Evolutionary conservation across 2,888 invertebrate genomes (phyloP), one percentile per base, ranked within the genome.

Genomic region (Caenorhabditis japonica): DNA sequence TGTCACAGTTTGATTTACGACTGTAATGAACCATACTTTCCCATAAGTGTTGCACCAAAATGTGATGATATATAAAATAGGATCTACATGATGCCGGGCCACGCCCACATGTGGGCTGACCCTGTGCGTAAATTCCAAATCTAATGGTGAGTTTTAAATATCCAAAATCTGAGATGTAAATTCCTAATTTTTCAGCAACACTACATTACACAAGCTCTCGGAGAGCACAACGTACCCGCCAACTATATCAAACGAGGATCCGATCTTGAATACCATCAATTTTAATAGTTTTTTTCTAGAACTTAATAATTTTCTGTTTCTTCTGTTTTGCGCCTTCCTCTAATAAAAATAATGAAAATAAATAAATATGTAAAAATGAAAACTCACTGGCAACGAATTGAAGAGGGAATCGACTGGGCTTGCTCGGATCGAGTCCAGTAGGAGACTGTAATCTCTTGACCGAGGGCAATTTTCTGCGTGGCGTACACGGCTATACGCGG

Each of bases 401-500:
- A 7, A 10, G 30, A 30, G 30, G 30, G 5, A n/a, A n/a, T n/a
- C n/a, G n/a, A n/a, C n/a, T n/a, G n/a, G n/a, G n/a, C n/a, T 19
- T 21, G 43, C n/a, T 30, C 30, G 7, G 7, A 7, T 5, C 7
- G 7, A 12, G 19, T 15, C 44, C 44, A 69, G 13, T 69, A 69
- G 10, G 47, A 17, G 0, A 58, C 4, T 0, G 47, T 58, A 1
- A 71, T 33, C 23, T 62, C 62, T 3, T 64, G 41, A 0, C 59
- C 71, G 3, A 59, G 13, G 10, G 43, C 33, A 13, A 71, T 64
- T 5, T 53, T 41, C 21, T 47, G 25, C 0, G 23, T 51, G 1
- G 71, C 71, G 23, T 47, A 62, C 0, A 71, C 39, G 0, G 25
- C 62, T 7, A 58, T 30, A 17, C 71, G 49, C 4, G 71, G 71